Evolutionary conservation across 2,888 invertebrate species (phyloP), one percentile per base, ranked within the genome.

Genomic region (Pharmacophagus antenor): DNA sequence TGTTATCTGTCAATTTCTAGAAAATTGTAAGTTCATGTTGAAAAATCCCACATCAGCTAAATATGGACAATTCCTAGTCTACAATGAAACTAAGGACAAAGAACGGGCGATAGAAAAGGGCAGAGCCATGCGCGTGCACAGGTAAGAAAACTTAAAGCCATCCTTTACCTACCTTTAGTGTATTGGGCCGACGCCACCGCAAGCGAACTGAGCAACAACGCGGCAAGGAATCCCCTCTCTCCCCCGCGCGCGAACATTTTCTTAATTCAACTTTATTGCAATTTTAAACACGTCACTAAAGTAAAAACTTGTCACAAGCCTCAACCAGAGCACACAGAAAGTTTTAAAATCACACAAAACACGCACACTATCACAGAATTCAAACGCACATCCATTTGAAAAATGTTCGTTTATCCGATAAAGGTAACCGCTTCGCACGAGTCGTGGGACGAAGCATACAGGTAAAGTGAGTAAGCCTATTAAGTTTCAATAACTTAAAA

Each of bases 301-400:
- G 79, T 76, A 80, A 82, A 79, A 86, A 86, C 87, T 86, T 82
- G 84, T 87, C 85, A 85, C 85, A 76, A 73, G 74, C 77, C 73
- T 69, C 76, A 71, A 76, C n/a, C 67, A 76, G 77, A 71, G 78
- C 82, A 84, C 81, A 82, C 80, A 81, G 80, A 76, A 72, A 77
- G 85, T 85, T 73, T 80, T 76, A 77, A 77, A 79, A 76, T 73
- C 71, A 79, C 88, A 88, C 84, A 82, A 79, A 84, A 77, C 84
- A 88, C 86, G 82, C 82, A 86, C 89, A 88, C 87, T 84, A 84
- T 84, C 87, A 85, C 89, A 83, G 70, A 78, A 82, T 80, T 81
- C 73, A 80, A 86, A 85, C 84, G 83, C 88, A 88, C 87, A 87
- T 88, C 85, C 88, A 90, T 90, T 89, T 88, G 85, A 88, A 89